These are phyloP conservation scores for Fragum sueziense DNA, from an alignment of 2,888 invertebrate species.

Conservation along the genomic window DNA sequence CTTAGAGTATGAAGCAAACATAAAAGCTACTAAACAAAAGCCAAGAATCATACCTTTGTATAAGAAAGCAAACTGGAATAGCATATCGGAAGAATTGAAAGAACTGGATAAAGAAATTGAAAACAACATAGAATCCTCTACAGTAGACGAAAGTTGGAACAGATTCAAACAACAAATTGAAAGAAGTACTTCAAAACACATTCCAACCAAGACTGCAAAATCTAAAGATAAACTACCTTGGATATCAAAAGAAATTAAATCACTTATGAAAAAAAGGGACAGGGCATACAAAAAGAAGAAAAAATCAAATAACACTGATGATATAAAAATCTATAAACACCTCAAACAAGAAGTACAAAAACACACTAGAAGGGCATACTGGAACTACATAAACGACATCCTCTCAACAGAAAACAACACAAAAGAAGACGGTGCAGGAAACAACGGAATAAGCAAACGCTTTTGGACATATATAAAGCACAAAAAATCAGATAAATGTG, in stretches of 20 bases:
- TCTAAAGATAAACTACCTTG: constrained; percentile 35
- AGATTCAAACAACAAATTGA: background rate
- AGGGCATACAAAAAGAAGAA: constrained; percentile 5
- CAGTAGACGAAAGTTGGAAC: constrained; percentile 5
- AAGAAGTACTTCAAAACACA: constrained; percentile 1
- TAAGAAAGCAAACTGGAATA: constrained; percentile 47
- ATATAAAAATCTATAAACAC: background rate
- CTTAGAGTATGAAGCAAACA: constrained; percentile 11
- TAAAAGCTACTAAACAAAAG: constrained; percentile 16
- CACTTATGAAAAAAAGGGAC: background rate
- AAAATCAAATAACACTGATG: background rate
- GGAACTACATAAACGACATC: constrained; percentile 13
- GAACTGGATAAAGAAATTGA: background rate
- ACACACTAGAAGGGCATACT: too few relatives aligned
- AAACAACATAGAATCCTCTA: background rate
- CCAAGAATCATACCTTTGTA: constrained; percentile 41
- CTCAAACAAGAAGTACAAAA: too few relatives aligned
- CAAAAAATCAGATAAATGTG: constrained; percentile 11
- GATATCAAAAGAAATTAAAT: constrained; percentile 30
- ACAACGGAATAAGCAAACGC: background rate
- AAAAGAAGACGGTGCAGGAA: too few relatives aligned
- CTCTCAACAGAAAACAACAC: background rate
- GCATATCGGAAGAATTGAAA: constrained; percentile 34
- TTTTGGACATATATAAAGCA: constrained; percentile 29
- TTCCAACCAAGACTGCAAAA: constrained; percentile 36